Evolutionary conservation across 2,888 invertebrate genomes (phyloP).

Genomic region (Pyralis farinalis): DNA sequence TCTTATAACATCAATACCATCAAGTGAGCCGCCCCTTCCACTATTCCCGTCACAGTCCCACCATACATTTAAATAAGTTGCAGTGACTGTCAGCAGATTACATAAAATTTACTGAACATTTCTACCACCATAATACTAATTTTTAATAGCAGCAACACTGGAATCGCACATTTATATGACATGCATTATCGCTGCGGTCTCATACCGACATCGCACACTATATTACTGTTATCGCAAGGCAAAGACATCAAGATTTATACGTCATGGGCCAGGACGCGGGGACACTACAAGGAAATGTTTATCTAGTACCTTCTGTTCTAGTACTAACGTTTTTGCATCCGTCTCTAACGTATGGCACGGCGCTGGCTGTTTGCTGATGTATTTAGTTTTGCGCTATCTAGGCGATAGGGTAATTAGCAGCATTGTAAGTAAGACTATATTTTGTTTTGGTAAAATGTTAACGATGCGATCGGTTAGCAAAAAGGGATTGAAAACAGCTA

Average conservation of each 20-base stretch:
- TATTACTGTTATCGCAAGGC: constrained; percentile 40
- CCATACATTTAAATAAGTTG: too few relatives aligned
- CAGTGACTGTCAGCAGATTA: too few relatives aligned
- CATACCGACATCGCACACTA: constrained; percentile 38
- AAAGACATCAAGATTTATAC: constrained; percentile 67
- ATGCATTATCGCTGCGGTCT: constrained; percentile 36
- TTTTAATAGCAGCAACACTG: constrained; percentile 23
- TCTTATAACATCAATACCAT: too few relatives aligned
- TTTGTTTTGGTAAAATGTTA: not conserved
- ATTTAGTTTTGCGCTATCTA: not conserved
- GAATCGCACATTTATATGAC: constrained; percentile 34
- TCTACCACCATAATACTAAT: constrained; percentile 7
- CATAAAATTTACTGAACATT: too few relatives aligned
- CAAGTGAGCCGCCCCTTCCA: too few relatives aligned
- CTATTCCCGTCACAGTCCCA: too few relatives aligned
- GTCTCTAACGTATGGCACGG: constrained; percentile 15
- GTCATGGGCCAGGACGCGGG: constrained; percentile 49
- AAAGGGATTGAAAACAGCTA: too few relatives aligned
- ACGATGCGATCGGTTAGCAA: too few relatives aligned
- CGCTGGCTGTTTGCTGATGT: constrained; percentile 9
- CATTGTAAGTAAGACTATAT: not conserved
- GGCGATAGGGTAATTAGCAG: not conserved
- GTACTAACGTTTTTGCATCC: constrained; percentile 26
- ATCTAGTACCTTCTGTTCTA: constrained; percentile 49
- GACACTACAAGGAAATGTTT: constrained; percentile 61